These are phyloP conservation scores for Cirrhinus molitorella DNA, from an alignment of 2,797 vertebrate species.

Conservation along the genomic window DNA sequence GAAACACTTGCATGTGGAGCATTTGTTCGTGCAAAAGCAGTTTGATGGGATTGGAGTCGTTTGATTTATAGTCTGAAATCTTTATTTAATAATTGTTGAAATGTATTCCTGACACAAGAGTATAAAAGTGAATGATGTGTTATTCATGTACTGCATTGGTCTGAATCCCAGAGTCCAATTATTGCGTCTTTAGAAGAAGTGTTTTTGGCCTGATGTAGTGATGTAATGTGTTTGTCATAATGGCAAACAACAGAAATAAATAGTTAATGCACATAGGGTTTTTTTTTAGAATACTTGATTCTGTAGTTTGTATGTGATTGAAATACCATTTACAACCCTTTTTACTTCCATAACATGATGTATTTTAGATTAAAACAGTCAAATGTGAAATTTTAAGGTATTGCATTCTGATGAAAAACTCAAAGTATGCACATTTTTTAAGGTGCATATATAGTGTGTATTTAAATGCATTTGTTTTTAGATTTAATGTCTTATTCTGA, in stretches of 20 bases:
- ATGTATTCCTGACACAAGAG: background rate
- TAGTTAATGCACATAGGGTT: background rate
- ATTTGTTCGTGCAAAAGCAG: background rate
- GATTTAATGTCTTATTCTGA: background rate
- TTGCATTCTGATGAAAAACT: background rate
- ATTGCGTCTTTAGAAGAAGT: background rate
- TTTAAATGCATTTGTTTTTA: background rate
- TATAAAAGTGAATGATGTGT: conserved; percentile 25
- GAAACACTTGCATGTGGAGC: background rate
- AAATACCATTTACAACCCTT: background rate
- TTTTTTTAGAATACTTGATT: background rate
- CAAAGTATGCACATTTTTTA: too few relatives aligned
- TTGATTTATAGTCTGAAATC: conserved; percentile 19
- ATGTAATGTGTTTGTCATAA: conserved; percentile 19
- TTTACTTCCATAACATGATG: too few relatives aligned
- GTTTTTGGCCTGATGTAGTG: background rate
- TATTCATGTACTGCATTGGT: conserved; percentile 40
- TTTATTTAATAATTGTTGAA: background rate
- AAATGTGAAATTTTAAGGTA: background rate
- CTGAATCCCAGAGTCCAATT: conserved; percentile 59
- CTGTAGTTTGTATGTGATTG: background rate
- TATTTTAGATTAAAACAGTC: too few relatives aligned
- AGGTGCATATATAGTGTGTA: too few relatives aligned
- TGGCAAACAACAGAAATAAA: conserved; percentile 24
- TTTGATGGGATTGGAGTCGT: background rate